These are phyloP conservation scores for Serranus cabrilla DNA, from an alignment of 2,797 vertebrate genomes.

Conservation along the genomic window DNA sequence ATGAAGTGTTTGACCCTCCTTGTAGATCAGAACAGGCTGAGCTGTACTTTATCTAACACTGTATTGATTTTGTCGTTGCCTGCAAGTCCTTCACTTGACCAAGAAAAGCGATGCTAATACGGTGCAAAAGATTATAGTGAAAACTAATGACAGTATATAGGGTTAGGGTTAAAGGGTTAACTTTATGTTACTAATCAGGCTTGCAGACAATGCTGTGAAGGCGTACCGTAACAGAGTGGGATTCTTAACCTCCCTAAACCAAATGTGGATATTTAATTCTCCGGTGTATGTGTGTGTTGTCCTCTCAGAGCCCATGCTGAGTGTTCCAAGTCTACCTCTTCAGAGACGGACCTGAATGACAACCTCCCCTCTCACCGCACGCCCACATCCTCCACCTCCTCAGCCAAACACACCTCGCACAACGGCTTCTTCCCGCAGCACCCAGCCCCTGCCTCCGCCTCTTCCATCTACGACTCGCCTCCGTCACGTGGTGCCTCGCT, in stretches of 20 bases:
- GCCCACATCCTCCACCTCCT: constrained; percentile 86
- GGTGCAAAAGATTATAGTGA: constrained; percentile 20
- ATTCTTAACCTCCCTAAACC: constrained; percentile 19
- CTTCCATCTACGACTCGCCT: constrained; percentile 93
- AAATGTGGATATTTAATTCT: constrained; percentile 23
- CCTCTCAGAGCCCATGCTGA: constrained; percentile 88
- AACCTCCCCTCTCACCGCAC: constrained; percentile 93
- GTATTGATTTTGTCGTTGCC: constrained; percentile 24
- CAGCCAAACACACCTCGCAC: constrained; percentile 89
- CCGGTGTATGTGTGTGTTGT: constrained; percentile 32
- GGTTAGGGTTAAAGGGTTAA: no score
- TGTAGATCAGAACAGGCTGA: neutral
- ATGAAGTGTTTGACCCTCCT: constrained; percentile 20
- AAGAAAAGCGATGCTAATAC: constrained; percentile 8
- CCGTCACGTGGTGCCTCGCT: constrained; percentile 88
- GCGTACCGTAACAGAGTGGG: constrained; percentile 2
- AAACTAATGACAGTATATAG: neutral
- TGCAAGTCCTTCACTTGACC: constrained; percentile 40
- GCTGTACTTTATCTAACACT: constrained; percentile 15
- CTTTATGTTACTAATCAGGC: constrained; percentile 23
- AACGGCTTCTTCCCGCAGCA: constrained; percentile 92
- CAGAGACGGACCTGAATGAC: constrained; percentile 99
- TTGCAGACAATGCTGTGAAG: constrained; percentile 29
- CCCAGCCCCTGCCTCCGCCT: constrained; percentile 78
- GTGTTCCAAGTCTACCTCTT: constrained; percentile 92